Percentiles rank a stretch among this genome's conserved stretches.
Evolutionary conservation across 2,888 invertebrate species (phyloP).

Genomic region (Epistrophella euchroma): DNA sequence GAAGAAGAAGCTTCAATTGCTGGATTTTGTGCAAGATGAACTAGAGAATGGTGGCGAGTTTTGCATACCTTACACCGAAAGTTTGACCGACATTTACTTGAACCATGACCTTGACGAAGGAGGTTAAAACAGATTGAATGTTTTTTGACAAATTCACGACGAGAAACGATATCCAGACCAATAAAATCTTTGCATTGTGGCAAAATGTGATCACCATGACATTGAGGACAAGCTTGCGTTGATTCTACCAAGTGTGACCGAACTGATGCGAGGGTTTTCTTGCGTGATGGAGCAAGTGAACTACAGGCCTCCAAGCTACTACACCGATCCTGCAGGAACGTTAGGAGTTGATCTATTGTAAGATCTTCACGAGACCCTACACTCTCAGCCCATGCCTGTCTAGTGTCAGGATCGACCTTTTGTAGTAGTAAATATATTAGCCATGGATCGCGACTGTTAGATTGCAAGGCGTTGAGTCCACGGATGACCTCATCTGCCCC

Average conservation of each 20-base stretch:
- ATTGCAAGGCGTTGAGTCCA: conserved; percentile 33
- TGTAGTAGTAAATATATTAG: conserved; percentile 46
- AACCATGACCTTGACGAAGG: conserved; percentile 18
- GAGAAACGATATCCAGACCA: neutral
- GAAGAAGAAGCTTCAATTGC: neutral
- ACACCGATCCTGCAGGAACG: neutral
- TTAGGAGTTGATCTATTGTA: neutral
- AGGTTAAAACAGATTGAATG: conserved; percentile 37
- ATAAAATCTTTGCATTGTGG: conserved; percentile 17
- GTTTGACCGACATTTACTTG: conserved; percentile 31
- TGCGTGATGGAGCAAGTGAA: neutral
- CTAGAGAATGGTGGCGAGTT: conserved; percentile 9
- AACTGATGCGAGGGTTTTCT: neutral
- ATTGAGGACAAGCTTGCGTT: neutral
- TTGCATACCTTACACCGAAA: conserved; percentile 35
- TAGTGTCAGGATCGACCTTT: conserved; percentile 34
- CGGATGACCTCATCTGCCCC: neutral
- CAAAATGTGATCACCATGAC: conserved; percentile 15
- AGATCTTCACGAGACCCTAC: neutral
- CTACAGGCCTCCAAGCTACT: neutral
- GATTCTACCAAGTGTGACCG: conserved; percentile 1
- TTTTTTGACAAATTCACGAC: conserved; percentile 32
- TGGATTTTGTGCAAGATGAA: conserved; percentile 6
- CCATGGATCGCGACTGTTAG: conserved; percentile 59
- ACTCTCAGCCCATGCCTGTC: neutral